Percentiles rank a stretch among this genome's conserved stretches.
Conservation (phyloP, 1,140 invertebrate species). For the Holotrichia oblita region DNA sequence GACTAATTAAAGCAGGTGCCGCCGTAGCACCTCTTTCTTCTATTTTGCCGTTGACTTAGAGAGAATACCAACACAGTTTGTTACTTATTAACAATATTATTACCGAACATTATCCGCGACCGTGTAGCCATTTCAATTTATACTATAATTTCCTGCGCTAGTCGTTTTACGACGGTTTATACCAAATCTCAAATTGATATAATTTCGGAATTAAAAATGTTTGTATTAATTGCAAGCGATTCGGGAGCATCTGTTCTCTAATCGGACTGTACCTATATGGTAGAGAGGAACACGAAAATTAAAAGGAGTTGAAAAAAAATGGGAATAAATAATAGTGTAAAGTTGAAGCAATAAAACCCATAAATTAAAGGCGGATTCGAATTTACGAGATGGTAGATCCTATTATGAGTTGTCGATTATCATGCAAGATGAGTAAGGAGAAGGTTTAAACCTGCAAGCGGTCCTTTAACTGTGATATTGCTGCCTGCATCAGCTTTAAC, state of each 20-base stretch:
- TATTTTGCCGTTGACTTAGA: background rate
- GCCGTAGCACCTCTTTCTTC: background rate
- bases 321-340: constrained; percentile 23
- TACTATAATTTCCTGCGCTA: too few relatives aligned
- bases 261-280: too few relatives aligned
- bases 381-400: constrained; percentile 36
- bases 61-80: background rate
- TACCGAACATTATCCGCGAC: background rate
- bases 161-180: too few relatives aligned
- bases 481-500: constrained; percentile 2
- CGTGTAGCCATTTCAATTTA: background rate
- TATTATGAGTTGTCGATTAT: constrained; percentile 42
- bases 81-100: background rate
- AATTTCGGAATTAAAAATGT: too few relatives aligned
- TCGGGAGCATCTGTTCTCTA: too few relatives aligned
- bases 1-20: constrained; percentile 16
- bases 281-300: background rate
- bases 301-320: background rate
- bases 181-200: too few relatives aligned
- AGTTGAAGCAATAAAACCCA: constrained; percentile 31
- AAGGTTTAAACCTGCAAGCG: background rate
- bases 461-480: background rate
- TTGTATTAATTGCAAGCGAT: too few relatives aligned
- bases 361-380: constrained; percentile 11
- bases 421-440: constrained; percentile 34